Evolutionary conservation across 2,888 invertebrate genomes (phyloP).

Genomic region (Agriopis marginaria): DNA sequence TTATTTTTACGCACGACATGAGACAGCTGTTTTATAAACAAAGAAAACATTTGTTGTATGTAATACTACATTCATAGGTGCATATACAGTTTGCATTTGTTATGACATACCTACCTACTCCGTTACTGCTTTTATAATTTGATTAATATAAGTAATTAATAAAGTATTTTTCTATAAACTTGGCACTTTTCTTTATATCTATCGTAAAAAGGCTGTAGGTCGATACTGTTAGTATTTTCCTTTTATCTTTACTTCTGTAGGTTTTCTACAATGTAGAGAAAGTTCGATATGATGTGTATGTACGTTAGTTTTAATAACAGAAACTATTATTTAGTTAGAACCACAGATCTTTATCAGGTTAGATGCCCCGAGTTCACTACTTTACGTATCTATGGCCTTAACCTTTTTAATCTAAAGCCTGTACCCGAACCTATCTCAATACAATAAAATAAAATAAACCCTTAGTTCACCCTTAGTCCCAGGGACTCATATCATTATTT

Average conservation of each 20-base stretch:
- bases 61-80: background rate
- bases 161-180: conserved; percentile 27
- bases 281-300: background rate
- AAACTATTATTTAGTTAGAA: too few relatives aligned
- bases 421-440: too few relatives aligned
- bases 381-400: too few relatives aligned
- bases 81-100: conserved; percentile 9
- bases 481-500: too few relatives aligned
- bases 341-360: too few relatives aligned
- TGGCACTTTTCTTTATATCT: conserved; percentile 5
- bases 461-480: too few relatives aligned
- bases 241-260: background rate
- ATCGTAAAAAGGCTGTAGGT: background rate
- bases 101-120: conserved; percentile 19
- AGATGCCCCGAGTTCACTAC: too few relatives aligned
- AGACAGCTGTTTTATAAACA: conserved; percentile 6
- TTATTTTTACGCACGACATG: background rate
- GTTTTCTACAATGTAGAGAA: background rate
- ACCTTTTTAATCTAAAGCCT: too few relatives aligned
- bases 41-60: background rate
- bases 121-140: conserved; percentile 22
- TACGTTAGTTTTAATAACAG: too few relatives aligned
- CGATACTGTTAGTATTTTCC: background rate
- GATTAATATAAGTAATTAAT: conserved; percentile 24
- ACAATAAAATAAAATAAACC: too few relatives aligned